Evolutionary conservation across 2,888 invertebrate species (phyloP).

Genomic region (Muschampia plurimacula): DNA sequence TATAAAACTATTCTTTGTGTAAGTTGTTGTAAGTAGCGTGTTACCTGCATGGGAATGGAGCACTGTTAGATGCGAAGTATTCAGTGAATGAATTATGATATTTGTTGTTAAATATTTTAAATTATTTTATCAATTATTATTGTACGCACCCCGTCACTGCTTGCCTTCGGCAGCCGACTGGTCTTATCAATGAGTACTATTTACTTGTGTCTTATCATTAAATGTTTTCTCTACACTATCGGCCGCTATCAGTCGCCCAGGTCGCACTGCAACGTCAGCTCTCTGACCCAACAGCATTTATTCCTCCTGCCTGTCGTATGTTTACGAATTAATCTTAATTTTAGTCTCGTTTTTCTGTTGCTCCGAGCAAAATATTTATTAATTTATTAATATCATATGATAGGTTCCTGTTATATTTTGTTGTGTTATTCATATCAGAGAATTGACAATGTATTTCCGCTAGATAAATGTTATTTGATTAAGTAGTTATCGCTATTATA

Average conservation of each 20-base stretch:
- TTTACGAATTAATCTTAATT: constrained; percentile 39
- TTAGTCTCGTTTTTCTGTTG: constrained; percentile 45
- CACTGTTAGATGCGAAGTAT: constrained; percentile 13
- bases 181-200: constrained; percentile 54
- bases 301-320: constrained; percentile 31
- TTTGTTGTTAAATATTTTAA: constrained; percentile 7
- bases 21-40: constrained; percentile 12
- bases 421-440: constrained; percentile 25
- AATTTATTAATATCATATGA: constrained; percentile 22
- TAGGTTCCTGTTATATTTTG: constrained; percentile 35
- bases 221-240: constrained; percentile 26
- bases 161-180: constrained; percentile 50
- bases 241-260: constrained; percentile 34
- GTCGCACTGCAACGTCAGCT: constrained; percentile 48
- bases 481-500: constrained; percentile 29
- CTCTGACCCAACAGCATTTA: constrained; percentile 53
- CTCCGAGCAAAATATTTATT: constrained; percentile 34
- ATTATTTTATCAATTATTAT: constrained; percentile 19
- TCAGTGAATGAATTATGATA: constrained; percentile 4
- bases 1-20: constrained; percentile 16
- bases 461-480: constrained; percentile 11
- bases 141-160: constrained; percentile 37
- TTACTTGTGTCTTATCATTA: constrained; percentile 46
- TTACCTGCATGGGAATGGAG: constrained; percentile 15
- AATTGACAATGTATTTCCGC: constrained; percentile 28